Evolutionary conservation across 2,888 invertebrate species (phyloP).

Genomic region (Acleris emargana): DNA sequence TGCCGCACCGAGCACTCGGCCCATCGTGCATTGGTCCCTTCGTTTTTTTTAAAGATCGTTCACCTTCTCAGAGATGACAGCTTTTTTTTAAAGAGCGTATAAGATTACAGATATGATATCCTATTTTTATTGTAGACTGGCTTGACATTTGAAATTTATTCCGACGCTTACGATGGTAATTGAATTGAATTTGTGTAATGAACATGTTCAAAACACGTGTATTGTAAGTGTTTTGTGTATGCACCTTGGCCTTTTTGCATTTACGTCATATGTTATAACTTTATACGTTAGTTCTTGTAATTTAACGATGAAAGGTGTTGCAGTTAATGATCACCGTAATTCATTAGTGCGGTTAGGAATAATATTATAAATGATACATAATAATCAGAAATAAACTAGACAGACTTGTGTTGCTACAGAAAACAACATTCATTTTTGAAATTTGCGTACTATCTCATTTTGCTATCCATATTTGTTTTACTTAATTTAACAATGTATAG

Average conservation of each 20-base stretch:
- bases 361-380: too few relatives aligned
- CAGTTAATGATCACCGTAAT: too few relatives aligned
- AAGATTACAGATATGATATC: too few relatives aligned
- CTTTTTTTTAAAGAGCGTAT: not conserved
- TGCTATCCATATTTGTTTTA: too few relatives aligned
- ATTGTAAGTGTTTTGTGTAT: constrained; percentile 14
- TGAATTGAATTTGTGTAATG: constrained; percentile 24
- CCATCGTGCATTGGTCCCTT: constrained; percentile 76
- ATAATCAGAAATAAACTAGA: too few relatives aligned
- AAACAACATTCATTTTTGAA: too few relatives aligned
- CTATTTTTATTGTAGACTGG: constrained; percentile 10
- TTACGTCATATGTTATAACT: not conserved
- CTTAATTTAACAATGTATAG: too few relatives aligned
- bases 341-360: too few relatives aligned
- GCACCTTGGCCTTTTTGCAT: constrained; percentile 25
- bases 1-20: constrained; percentile 70
- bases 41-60: constrained; percentile 42
- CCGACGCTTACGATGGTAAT: constrained; percentile 5
- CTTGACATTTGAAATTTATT: constrained; percentile 21
- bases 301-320: too few relatives aligned
- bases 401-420: too few relatives aligned
- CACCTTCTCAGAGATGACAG: constrained; percentile 25
- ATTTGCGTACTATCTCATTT: too few relatives aligned
- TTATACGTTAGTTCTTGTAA: too few relatives aligned
- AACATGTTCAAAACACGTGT: constrained; percentile 25